Percentiles rank a stretch among this genome's conserved stretches.
These are phyloP conservation scores for Gadus chalcogrammus DNA, from an alignment of 2,113 vertebrate species.

Conservation along the genomic window DNA sequence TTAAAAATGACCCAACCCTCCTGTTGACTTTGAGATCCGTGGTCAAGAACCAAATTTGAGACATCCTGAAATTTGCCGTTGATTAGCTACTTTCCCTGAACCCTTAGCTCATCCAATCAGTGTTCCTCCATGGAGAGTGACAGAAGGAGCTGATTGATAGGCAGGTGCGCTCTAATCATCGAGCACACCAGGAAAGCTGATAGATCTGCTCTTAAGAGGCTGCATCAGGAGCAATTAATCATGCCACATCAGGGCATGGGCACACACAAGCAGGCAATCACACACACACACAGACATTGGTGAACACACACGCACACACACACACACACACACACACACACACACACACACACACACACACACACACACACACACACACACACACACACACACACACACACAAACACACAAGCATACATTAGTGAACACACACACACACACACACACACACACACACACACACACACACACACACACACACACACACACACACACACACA, in stretches of 20 bases:
- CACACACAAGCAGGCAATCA: neutral
- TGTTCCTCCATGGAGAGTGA: too few species aligned
- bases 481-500: neutral
- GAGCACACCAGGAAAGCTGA: too few species aligned
- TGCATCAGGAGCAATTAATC: neutral
- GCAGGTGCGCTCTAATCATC: too few species aligned
- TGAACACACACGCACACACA: conserved; percentile 28
- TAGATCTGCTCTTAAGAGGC: too few species aligned
- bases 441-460: conserved; percentile 31
- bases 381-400: neutral
- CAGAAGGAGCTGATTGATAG: too few species aligned
- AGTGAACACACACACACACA: too few species aligned
- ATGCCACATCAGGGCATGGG: neutral
- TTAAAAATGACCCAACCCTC: too few species aligned
- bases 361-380: conserved; percentile 10
- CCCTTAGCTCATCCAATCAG: too few species aligned
- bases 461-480: neutral
- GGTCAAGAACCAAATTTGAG: too few species aligned
- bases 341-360: conserved; percentile 26
- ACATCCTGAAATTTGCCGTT: too few species aligned
- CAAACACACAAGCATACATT: conserved; percentile 3
- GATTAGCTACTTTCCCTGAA: too few species aligned
- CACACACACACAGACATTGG: conserved; percentile 1
- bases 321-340: conserved; percentile 13
- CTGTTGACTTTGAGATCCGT: too few species aligned